Conservation (phyloP, 2,888 invertebrate genomes). For the Ashinkailepas kermadecensis region DNA sequence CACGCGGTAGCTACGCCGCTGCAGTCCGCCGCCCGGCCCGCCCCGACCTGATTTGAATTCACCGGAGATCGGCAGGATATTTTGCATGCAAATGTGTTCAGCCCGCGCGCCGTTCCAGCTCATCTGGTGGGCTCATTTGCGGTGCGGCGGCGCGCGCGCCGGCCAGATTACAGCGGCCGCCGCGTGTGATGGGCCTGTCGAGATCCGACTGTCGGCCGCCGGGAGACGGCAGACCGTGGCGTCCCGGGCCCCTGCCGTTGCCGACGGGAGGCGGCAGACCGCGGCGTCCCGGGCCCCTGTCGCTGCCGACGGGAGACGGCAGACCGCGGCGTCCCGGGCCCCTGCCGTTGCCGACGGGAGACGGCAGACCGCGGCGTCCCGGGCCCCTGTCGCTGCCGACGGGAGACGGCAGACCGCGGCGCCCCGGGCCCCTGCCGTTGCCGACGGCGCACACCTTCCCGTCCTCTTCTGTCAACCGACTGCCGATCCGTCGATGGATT, state of each 20-base stretch:
- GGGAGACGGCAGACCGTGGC: too few relatives aligned
- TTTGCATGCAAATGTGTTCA: neutral
- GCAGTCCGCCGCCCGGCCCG: neutral
- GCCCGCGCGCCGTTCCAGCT: neutral
- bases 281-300: neutral
- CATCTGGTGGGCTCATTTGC: constrained; percentile 1
- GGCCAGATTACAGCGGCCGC: neutral
- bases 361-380: neutral
- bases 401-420: too few relatives aligned
- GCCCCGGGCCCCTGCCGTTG: neutral
- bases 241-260: neutral
- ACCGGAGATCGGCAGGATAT: neutral
- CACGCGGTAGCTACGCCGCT: neutral
- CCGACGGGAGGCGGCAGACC: too few relatives aligned
- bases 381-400: neutral
- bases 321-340: neutral
- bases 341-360: neutral
- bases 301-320: neutral
- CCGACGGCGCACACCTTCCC: neutral
- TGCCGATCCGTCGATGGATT: neutral
- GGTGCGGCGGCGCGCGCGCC: neutral
- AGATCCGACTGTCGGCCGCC: neutral
- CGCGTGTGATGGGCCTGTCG: neutral
- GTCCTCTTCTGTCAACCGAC: neutral
- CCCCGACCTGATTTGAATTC: neutral